A percentile compares a stretch with the other conserved stretches of the same genome.
Evolutionary conservation across 2,888 invertebrate genomes (phyloP).

Genomic region (Muscina levida): DNA sequence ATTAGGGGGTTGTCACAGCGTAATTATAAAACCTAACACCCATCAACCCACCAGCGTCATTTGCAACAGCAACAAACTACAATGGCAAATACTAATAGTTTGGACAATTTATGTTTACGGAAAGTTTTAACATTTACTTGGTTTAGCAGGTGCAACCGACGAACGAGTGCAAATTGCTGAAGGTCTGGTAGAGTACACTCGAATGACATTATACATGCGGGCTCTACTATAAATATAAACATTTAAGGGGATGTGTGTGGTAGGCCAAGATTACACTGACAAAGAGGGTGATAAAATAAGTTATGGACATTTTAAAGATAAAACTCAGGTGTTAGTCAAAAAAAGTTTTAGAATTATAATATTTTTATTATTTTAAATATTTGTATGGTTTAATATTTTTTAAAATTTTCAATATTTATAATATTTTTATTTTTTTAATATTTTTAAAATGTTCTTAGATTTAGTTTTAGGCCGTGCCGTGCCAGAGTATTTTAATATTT

Average conservation of each 20-base stretch:
- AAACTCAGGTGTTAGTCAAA: too few relatives aligned
- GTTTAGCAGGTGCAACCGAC: conserved; percentile 41
- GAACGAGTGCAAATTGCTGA: background rate
- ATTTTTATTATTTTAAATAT: too few relatives aligned
- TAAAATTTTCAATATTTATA: too few relatives aligned
- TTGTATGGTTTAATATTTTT: too few relatives aligned
- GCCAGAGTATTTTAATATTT: too few relatives aligned
- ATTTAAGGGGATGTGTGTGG: background rate
- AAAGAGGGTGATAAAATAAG: background rate
- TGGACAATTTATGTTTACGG: conserved; percentile 54
- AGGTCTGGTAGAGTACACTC: background rate
- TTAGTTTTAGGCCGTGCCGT: too few relatives aligned
- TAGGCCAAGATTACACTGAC: background rate
- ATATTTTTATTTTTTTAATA: too few relatives aligned
- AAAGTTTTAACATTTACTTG: conserved; percentile 45
- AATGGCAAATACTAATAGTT: conserved; percentile 29
- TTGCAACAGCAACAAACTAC: conserved; percentile 12
- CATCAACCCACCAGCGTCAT: background rate
- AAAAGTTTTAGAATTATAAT: too few relatives aligned
- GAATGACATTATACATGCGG: too few relatives aligned
- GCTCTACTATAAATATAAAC: too few relatives aligned
- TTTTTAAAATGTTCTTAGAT: too few relatives aligned
- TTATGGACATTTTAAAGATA: too few relatives aligned
- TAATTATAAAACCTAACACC: conserved; percentile 5
- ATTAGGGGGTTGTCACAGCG: conserved; percentile 36